Evolutionary conservation across 2,113 vertebrate genomes (phyloP).

Genomic region (Strigops habroptila): DNA sequence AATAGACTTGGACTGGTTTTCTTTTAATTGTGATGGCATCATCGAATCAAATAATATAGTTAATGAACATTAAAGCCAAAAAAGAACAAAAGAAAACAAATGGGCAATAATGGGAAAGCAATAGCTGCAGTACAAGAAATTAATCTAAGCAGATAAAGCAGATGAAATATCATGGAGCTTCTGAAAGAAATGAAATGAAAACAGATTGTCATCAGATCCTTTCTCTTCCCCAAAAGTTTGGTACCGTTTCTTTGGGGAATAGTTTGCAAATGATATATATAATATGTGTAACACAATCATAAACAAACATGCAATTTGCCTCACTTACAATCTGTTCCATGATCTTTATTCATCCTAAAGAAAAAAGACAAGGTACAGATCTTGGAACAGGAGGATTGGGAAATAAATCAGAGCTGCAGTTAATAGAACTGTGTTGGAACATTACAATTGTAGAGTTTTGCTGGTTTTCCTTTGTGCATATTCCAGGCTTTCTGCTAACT

Average conservation of each 20-base stretch:
- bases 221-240: constrained; percentile 68
- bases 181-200: constrained; percentile 72
- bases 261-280: constrained; percentile 74
- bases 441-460: not conserved
- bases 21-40: constrained; percentile 37
- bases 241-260: constrained; percentile 74
- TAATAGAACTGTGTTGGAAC: constrained; percentile 58
- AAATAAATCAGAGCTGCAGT: constrained; percentile 65
- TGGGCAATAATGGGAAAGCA: not conserved
- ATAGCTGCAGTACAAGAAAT: constrained; percentile 33
- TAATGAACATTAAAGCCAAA: constrained; percentile 38
- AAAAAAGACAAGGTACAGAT: constrained; percentile 49
- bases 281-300: constrained; percentile 69
- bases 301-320: constrained; percentile 71
- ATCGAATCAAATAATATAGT: constrained; percentile 45
- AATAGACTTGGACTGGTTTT: not conserved
- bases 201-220: constrained; percentile 72
- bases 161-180: constrained; percentile 55
- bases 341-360: constrained; percentile 70
- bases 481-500: constrained; percentile 50
- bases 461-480: constrained; percentile 13
- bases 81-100: constrained; percentile 49
- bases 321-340: constrained; percentile 74
- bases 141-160: constrained; percentile 22
- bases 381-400: constrained; percentile 34